phyloP scores from a whole-genome alignment of 2,797 vertebrate genomes.

The Artibeus lituratus region DNA sequence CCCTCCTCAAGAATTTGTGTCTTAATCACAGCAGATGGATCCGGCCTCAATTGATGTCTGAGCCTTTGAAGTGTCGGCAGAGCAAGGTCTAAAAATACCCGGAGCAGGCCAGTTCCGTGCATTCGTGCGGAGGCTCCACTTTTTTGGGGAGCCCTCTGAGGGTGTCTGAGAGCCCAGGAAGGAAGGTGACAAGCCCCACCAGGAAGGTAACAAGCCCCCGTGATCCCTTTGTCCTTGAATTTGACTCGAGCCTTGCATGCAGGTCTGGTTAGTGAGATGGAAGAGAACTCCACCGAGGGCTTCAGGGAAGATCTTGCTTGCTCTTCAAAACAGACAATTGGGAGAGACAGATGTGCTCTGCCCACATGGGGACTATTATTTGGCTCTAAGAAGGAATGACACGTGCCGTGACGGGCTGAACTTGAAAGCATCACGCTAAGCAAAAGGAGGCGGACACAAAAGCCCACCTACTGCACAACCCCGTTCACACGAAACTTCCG shows the following conservation, averaged over 20 bases:
- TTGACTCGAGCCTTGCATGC: neutral
- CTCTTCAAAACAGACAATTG: neutral
- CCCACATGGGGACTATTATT: neutral
- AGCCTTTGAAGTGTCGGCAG: neutral
- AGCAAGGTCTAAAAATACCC: neutral
- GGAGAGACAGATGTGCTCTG: too few species aligned
- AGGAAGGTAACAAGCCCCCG: rapidly evolving
- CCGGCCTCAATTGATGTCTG: neutral
- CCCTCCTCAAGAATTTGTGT: neutral
- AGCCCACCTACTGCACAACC: rapidly evolving
- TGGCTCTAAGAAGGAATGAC: neutral
- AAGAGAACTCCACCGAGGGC: neutral
- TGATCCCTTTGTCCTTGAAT: neutral
- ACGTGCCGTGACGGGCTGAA: rapidly evolving
- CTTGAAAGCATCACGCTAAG: rapidly evolving
- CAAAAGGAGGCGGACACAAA: neutral
- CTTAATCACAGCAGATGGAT: neutral
- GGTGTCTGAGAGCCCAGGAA: neutral
- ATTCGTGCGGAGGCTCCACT: neutral
- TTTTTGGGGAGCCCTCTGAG: neutral
- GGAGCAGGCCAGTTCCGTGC: neutral
- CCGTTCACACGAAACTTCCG: rapidly evolving
- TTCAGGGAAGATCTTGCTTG: neutral
- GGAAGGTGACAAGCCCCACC: too few species aligned
- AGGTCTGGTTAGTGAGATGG: rapidly evolving